phyloP scores from a whole-genome alignment of 1,140 invertebrate species.

The Latrodectus geometricus region DNA sequence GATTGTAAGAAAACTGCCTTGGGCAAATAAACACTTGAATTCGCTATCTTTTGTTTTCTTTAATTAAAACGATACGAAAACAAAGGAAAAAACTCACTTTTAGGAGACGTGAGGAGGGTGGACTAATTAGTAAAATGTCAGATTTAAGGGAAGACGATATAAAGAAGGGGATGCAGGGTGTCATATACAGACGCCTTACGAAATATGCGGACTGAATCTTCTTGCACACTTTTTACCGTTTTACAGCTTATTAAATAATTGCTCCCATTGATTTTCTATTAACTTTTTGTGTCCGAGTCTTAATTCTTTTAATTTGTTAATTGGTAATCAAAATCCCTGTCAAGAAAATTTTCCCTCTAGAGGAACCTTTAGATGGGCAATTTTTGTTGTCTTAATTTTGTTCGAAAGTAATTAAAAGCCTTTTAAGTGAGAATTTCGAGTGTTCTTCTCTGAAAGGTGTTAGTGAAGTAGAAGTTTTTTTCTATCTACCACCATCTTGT shows the following conservation, averaged over 20 bases:
- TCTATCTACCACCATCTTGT: background rate
- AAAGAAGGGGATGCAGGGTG: constrained; percentile 29
- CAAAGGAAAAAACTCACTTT: constrained; percentile 54
- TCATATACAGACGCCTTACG: constrained; percentile 30
- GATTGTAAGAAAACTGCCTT: constrained; percentile 31
- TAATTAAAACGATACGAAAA: constrained; percentile 61
- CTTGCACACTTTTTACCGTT: constrained; percentile 31
- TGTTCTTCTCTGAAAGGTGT: constrained; percentile 43
- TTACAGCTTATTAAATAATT: constrained; percentile 61
- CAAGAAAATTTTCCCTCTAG: constrained; percentile 52
- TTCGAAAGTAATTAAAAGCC: constrained; percentile 58
- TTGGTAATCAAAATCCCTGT: constrained; percentile 61
- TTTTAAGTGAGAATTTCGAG: constrained; percentile 37
- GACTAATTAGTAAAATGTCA: constrained; percentile 61
- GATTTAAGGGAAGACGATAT: constrained; percentile 55
- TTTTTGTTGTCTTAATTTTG: constrained; percentile 61
- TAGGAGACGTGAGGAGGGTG: constrained; percentile 1
- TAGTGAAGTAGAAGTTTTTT: constrained; percentile 27
- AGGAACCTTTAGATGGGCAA: background rate
- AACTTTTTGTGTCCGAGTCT: constrained; percentile 61
- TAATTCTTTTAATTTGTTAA: constrained; percentile 63
- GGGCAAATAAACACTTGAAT: constrained; percentile 56
- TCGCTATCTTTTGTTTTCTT: constrained; percentile 50
- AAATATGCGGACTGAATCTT: constrained; percentile 30
- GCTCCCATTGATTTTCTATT: constrained; percentile 61